Evolutionary conservation across 2,113 vertebrate species (phyloP), one percentile per base, ranked within the genome.

Genomic region (Corapipo altera): DNA sequence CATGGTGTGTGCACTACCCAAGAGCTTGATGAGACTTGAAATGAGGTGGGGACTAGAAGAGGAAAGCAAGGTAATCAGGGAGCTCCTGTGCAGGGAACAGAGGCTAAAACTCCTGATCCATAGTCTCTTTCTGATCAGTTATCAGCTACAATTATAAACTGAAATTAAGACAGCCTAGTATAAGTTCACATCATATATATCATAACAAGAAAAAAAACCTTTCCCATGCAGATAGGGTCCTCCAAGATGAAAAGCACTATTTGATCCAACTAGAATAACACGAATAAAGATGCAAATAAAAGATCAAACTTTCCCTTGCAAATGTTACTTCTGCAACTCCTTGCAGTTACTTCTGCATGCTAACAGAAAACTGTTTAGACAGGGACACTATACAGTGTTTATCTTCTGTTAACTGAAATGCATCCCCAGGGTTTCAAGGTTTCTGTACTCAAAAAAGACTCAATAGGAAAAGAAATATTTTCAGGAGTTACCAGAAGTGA

Each of bases 401-500:
- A 71, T 57, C 35, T 84, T 84, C 55, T 65, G 22, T 33, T 55
- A 69, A 48, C 16, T 64, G 35, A 72, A 81, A 76, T 48, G 27
- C 6, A 44, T 76, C 77, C 44, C 61, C 44, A 44, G 35, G 39
- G 85, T 86, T 89, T 74, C 85, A 79, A 62, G 21, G 62, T 78
- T 94, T 88, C 23, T 21, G 15, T n/a, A 92, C 51, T 33, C 61
- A 77, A 92, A 75, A 94, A 76, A 54, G 69, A 66, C 9, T 64
- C 51, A 79, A 54, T 3, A 72, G 72, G 70, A 77, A 95, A 72
- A 92, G 5, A 66, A 89, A 20, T 80, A 71, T 75, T 91, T 85
- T 71, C 72, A 91, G n/a, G 46, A 91, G 44, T 77, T 89, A 91
- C 41, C 64, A 76, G 70, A 95, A 91, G 41, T 78, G 84, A 91